Conservation (phyloP, 1,140 invertebrate genomes). For the Anagrus nilaparvatae region DNA sequence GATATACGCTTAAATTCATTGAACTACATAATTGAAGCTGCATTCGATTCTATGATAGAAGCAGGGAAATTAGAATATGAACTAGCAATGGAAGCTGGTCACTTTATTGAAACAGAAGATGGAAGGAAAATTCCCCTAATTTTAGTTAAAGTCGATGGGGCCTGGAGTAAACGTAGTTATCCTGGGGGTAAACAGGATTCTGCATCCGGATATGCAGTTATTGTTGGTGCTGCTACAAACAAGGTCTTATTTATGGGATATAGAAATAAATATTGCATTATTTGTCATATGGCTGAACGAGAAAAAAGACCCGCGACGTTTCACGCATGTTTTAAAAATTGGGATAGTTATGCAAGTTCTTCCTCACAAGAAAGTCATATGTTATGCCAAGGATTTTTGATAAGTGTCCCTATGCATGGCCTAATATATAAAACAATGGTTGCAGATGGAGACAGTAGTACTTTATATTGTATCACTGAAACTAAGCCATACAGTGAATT, state of each 20-base stretch:
- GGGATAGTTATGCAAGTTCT: conserved; percentile 16
- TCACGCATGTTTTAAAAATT: conserved; percentile 30
- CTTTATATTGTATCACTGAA: too few species aligned
- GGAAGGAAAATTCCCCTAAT: too few species aligned
- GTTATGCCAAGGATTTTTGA: conserved; percentile 30
- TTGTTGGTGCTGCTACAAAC: conserved; percentile 26
- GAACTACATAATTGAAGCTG: too few species aligned
- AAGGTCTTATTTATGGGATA: conserved; percentile 28
- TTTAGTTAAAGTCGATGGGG: too few species aligned
- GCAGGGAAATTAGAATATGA: too few species aligned
- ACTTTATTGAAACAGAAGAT: too few species aligned
- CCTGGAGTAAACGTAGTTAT: too few species aligned
- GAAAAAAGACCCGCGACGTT: conserved; percentile 8
- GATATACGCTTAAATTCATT: too few species aligned
- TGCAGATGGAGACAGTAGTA: conserved; percentile 29
- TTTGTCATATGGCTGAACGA: conserved; percentile 21
- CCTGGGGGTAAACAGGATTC: too few species aligned
- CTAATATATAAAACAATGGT: conserved; percentile 26
- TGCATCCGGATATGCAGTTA: conserved; percentile 22
- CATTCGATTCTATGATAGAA: too few species aligned
- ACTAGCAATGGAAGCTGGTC: too few species aligned
- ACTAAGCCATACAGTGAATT: background rate
- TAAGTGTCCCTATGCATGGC: conserved; percentile 22
- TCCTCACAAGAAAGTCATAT: conserved; percentile 35
- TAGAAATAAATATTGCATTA: conserved; percentile 26